These are phyloP conservation scores for Corythoichthys haematopterus DNA, from an alignment of 2,113 vertebrate genomes.

Conservation along the genomic window DNA sequence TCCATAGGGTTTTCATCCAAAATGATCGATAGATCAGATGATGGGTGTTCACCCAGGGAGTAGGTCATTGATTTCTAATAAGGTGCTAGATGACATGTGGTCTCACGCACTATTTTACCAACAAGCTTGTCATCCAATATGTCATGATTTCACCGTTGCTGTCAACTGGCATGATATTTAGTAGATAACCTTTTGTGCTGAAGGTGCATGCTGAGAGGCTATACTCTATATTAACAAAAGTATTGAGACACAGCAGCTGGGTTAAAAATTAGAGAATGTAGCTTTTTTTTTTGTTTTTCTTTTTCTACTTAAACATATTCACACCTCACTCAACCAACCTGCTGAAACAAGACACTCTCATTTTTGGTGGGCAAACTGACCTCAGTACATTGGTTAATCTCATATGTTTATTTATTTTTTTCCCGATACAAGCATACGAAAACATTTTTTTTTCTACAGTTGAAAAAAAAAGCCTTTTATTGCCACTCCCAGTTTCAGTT, in stretches of 20 bases:
- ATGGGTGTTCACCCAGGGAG: conserved; percentile 54
- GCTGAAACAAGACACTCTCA: too few species aligned
- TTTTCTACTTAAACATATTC: too few species aligned
- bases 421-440: too few species aligned
- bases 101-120: conserved; percentile 54
- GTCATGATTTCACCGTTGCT: conserved; percentile 38
- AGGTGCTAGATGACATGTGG: conserved; percentile 57
- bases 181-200: conserved; percentile 15
- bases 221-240: not conserved
- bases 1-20: conserved; percentile 41
- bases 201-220: not conserved
- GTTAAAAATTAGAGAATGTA: not conserved
- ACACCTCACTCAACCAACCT: too few species aligned
- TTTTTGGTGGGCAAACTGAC: too few species aligned
- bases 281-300: not conserved
- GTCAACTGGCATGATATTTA: conserved; percentile 25
- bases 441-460: not conserved
- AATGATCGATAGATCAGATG: conserved; percentile 53
- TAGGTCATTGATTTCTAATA: conserved; percentile 64
- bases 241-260: not conserved
- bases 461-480: not conserved
- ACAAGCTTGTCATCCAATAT: conserved; percentile 49
- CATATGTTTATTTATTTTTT: not conserved
- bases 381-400: not conserved
- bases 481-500: not conserved